These are phyloP conservation scores for Dynastes tityus DNA, from an alignment of 2,888 invertebrate species.

Conservation along the genomic window DNA sequence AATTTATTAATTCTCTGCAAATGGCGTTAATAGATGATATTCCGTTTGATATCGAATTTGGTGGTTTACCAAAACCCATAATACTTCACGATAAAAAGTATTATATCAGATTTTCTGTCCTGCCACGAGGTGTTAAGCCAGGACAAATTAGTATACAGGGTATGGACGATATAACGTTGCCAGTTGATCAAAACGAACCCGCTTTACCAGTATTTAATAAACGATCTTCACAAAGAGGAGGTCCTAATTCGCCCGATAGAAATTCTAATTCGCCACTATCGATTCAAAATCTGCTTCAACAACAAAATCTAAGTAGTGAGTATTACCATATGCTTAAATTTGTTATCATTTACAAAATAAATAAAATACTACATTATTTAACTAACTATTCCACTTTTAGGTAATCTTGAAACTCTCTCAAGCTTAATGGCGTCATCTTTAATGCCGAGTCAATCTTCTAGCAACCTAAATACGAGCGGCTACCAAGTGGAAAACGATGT, in stretches of 20 bases:
- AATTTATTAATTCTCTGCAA: constrained; percentile 85
- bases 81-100: constrained; percentile 83
- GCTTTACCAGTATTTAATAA: constrained; percentile 61
- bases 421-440: constrained; percentile 78
- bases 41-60: constrained; percentile 86
- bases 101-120: constrained; percentile 85
- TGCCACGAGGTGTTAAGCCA: constrained; percentile 82
- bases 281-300: constrained; percentile 65
- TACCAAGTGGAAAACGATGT: constrained; percentile 72
- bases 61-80: constrained; percentile 87
- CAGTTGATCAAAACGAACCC: constrained; percentile 62
- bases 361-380: background rate
- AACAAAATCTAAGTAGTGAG: constrained; percentile 65
- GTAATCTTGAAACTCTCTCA: constrained; percentile 78
- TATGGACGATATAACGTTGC: constrained; percentile 77
- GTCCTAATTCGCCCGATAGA: constrained; percentile 63
- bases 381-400: constrained; percentile 62
- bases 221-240: constrained; percentile 55
- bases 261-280: constrained; percentile 66
- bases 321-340: constrained; percentile 47
- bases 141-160: constrained; percentile 81
- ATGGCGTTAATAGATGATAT: constrained; percentile 86
- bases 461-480: constrained; percentile 69
- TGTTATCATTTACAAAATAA: background rate
- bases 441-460: constrained; percentile 71